These are phyloP conservation scores for Anolis apletophallus DNA, from an alignment of 2,797 vertebrate genomes.

Conservation along the genomic window DNA sequence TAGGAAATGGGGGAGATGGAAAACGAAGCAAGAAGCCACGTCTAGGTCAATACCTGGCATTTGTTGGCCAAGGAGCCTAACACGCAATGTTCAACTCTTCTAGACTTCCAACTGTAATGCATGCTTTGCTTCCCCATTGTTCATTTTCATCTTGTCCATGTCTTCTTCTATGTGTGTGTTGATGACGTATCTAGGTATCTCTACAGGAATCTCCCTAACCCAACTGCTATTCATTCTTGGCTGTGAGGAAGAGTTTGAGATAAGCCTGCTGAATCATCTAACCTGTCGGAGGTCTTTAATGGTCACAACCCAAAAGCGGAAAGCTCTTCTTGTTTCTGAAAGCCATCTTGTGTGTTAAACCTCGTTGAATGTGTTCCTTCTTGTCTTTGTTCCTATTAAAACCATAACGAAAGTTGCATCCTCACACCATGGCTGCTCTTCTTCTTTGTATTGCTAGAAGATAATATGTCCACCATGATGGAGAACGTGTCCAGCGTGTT, in stretches of 20 bases:
- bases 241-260: background rate
- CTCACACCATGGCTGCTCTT: background rate
- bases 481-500: too few relatives aligned
- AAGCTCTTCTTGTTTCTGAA: background rate
- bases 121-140: background rate
- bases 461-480: background rate
- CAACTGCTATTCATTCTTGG: background rate
- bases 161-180: background rate
- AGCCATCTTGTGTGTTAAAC: background rate
- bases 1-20: background rate
- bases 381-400: slow-evolving; percentile 29
- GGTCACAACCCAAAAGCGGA: background rate
- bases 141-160: background rate
- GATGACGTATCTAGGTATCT: background rate
- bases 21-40: background rate
- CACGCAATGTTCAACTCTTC: background rate
- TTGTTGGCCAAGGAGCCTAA: background rate
- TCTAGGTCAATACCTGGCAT: background rate
- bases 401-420: slow-evolving; percentile 7
- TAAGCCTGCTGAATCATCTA: too few relatives aligned
- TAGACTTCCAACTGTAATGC: background rate
- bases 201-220: background rate
- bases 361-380: background rate
- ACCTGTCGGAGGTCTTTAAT: background rate
- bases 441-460: background rate